These are phyloP conservation scores for Gymnocypris eckloni DNA, from an alignment of 2,797 vertebrate species.

Conservation along the genomic window DNA sequence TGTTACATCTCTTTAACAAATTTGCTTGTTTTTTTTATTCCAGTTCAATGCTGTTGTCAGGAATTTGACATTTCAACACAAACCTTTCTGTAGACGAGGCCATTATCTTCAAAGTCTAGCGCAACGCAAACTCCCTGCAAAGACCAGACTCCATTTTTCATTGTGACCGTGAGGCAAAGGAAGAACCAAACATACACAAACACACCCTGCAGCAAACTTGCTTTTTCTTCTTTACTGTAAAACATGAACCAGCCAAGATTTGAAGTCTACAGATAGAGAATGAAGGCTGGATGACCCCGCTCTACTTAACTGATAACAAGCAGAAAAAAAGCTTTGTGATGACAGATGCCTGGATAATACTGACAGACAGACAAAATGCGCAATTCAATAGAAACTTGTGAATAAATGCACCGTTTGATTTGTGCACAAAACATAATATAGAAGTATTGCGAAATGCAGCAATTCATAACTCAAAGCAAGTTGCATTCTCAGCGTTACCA, in stretches of 20 bases:
- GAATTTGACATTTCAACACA: not conserved
- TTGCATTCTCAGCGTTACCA: conserved; percentile 1
- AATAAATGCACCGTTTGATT: not conserved
- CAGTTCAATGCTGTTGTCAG: not conserved
- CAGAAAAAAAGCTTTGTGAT: not conserved
- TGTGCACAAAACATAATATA: not conserved
- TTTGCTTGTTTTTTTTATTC: not conserved
- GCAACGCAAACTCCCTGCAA: not conserved
- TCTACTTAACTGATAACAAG: not conserved
- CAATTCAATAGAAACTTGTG: not conserved
- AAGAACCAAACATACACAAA: conserved; percentile 7
- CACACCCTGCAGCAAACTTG: not conserved
- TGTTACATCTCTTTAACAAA: not conserved
- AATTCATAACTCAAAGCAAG: not conserved
- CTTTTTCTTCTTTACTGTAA: not conserved
- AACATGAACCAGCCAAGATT: conserved; percentile 12
- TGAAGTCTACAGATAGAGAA: conserved; percentile 2
- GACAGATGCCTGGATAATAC: not conserved
- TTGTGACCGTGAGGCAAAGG: not conserved
- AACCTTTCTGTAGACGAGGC: not conserved
- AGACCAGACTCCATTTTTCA: not conserved
- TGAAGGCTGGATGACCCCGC: not conserved
- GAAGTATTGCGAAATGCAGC: not conserved
- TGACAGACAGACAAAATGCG: not conserved
- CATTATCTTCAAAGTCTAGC: conserved; percentile 14